phyloP scores from a whole-genome alignment of 2,113 vertebrate genomes.

The Numenius arquata region DNA sequence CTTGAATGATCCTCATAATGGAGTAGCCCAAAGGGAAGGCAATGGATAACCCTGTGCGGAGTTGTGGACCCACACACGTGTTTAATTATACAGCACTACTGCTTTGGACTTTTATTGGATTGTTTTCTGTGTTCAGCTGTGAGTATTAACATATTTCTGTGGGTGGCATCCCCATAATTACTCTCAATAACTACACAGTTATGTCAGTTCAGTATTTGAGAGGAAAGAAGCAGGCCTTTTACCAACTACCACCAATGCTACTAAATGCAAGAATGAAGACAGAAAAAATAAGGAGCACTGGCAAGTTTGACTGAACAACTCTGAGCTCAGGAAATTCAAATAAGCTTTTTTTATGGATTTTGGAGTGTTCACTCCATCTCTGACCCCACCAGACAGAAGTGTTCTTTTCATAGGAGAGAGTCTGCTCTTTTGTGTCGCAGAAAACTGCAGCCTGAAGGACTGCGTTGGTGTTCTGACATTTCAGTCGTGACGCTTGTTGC shows the following conservation, averaged over 20 bases:
- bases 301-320: neutral
- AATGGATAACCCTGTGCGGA: neutral
- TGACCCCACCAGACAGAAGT: neutral
- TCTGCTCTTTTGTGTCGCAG: neutral
- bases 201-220: neutral
- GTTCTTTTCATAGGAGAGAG: neutral
- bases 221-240: neutral
- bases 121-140: neutral
- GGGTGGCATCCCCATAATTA: neutral
- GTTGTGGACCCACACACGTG: neutral
- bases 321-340: neutral
- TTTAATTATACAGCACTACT: neutral
- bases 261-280: neutral
- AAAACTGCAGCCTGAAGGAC: constrained; percentile 30
- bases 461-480: constrained; percentile 40
- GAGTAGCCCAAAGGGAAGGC: neutral
- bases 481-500: neutral
- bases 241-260: neutral
- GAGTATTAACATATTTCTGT: neutral
- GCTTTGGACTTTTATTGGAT: neutral
- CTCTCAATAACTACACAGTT: neutral
- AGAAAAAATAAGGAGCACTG: neutral
- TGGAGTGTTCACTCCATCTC: neutral
- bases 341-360: neutral
- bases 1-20: neutral